phyloP scores from a whole-genome alignment of 2,113 vertebrate genomes.

The Poecile atricapillus region DNA sequence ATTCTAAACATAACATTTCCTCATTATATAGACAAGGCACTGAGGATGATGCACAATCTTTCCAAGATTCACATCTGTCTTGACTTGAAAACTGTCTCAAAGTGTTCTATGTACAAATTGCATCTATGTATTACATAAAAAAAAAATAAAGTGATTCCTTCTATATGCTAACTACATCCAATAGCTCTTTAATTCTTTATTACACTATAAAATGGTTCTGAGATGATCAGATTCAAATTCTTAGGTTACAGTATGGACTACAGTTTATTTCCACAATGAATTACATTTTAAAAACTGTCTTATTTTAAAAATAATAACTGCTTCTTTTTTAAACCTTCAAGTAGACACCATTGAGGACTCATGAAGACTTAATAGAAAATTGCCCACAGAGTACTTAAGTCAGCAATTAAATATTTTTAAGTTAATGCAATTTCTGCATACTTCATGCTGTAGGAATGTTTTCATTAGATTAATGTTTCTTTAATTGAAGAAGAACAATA shows the following conservation, averaged over 20 bases:
- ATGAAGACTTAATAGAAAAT: not conserved
- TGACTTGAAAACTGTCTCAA: not conserved
- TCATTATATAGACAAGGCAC: not conserved
- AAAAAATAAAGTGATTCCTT: not conserved
- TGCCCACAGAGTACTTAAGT: not conserved
- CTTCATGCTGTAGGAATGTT: not conserved
- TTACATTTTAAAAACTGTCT: not conserved
- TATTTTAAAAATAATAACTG: not conserved
- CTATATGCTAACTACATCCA: not conserved
- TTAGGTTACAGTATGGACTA: not conserved
- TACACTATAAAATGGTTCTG: not conserved
- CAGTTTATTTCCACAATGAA: not conserved
- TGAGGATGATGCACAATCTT: not conserved
- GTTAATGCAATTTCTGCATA: not conserved
- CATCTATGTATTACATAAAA: not conserved
- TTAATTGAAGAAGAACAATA: conserved; percentile 4
- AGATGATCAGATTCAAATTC: not conserved
- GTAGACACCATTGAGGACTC: not conserved
- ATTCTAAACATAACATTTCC: not conserved
- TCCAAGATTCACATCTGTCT: not conserved
- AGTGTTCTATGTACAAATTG: not conserved
- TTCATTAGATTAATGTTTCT: conserved; percentile 1
- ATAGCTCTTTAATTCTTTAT: not conserved
- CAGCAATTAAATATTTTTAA: not conserved
- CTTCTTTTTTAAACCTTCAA: not conserved